Evolutionary conservation across 2,888 invertebrate species (phyloP).

Genomic region (Diogma glabrata): DNA sequence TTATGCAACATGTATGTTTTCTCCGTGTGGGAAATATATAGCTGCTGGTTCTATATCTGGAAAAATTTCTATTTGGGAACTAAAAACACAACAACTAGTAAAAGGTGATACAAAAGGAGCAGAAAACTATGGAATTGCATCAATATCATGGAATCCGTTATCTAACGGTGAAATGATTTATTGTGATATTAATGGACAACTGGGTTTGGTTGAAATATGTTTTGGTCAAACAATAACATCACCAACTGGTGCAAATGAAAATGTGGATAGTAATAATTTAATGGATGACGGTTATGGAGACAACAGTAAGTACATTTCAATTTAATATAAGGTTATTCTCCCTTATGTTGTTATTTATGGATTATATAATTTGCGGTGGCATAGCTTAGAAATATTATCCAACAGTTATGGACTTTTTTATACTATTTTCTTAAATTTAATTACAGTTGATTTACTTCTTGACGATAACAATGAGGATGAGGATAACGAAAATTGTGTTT

Average conservation of each 20-base stretch:
- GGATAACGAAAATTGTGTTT: constrained; percentile 59
- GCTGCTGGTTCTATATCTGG: constrained; percentile 69
- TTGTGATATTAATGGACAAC: constrained; percentile 71
- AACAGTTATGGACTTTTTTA: too few relatives aligned
- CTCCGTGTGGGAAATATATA: constrained; percentile 67
- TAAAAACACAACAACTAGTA: constrained; percentile 45
- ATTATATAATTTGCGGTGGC: too few relatives aligned
- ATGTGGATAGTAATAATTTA: constrained; percentile 23
- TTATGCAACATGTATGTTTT: constrained; percentile 66
- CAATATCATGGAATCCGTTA: constrained; percentile 70
- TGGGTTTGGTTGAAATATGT: too few relatives aligned
- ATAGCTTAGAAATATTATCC: too few relatives aligned
- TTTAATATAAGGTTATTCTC: too few relatives aligned
- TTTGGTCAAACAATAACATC: too few relatives aligned
- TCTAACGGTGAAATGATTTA: constrained; percentile 62
- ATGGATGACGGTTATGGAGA: constrained; percentile 10
- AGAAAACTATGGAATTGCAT: constrained; percentile 53
- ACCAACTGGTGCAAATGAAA: too few relatives aligned
- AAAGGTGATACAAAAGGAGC: constrained; percentile 40
- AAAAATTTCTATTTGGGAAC: constrained; percentile 69
- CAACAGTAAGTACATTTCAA: constrained; percentile 9
- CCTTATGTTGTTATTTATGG: too few relatives aligned
- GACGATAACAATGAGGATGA: constrained; percentile 48
- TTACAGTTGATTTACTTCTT: constrained; percentile 13
- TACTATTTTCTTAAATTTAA: background rate